Base-by-base conservation (phyloP, 2,888 invertebrate species). In the Leucozona laternaria region DNA sequence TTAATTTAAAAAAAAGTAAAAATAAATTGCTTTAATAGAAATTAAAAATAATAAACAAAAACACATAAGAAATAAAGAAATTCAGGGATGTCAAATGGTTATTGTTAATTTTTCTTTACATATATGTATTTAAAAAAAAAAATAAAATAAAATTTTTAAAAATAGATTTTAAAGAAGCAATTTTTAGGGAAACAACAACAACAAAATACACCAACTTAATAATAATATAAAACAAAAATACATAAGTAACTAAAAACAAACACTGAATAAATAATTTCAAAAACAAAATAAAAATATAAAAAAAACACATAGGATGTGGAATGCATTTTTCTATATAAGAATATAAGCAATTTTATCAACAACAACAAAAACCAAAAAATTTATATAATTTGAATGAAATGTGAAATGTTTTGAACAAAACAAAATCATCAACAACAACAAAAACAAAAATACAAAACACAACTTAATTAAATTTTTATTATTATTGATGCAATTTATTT, bases 401-500 rank as follows among this genome's bases (percentile, higher is more conserved):
- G 66, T 80, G 25, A 76, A 76, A 31, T 17, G 50, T 68, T 64
- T 43, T 25, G 28, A 75, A 48, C 22, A 55, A 40, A 37, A 43
- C n/a, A 64, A 78, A 34, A 58, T 34, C 34, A 58, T 11, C n/a
- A 58, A 37, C 37, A 60, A 37, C 34, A 58, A 58, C 57, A 57
- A 34, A 2, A 53, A 28, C n/a, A 55, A 55, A 20, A 48, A 15
- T 55, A 68, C 22, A 57, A 37, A 66, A 60, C 37, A 83, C 53
- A 79, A 79, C 31, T 70, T 71, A 79, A 76, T 68, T 68, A 50
- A 37, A 68, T 37, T 53, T 28, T 66, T 50, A 50, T 50, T 50
- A 79, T 62, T 70, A 84, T 76, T 84, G 80, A 84, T 84, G 84
- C 84, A 84, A 84, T 84, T 84, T 81, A 76, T 72, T 85, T 85